Base-by-base conservation (phyloP, 2,113 vertebrate species). In the Periophthalmodon schlosseri region DNA sequence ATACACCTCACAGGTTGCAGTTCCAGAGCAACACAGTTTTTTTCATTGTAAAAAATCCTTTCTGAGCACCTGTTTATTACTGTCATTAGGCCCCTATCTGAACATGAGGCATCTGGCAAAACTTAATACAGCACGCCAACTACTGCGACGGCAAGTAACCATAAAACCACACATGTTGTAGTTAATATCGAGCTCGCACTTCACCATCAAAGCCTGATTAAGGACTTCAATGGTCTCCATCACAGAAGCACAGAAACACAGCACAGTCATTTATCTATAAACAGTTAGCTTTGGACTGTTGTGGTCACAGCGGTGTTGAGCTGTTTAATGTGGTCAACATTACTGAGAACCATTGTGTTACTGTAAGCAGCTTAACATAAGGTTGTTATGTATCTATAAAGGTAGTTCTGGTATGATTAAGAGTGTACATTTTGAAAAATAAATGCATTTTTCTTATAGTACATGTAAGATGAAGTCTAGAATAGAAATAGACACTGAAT, bases 131-230 rank as follows among this genome's bases (percentile, higher is more conserved):
- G 88, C 86, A 83, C 47, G 67, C 85, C 79, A 83, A 86, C 86
- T 85, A 90, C 85, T 87, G 80, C 75, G 76, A 78, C 79, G 79
- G 83, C 83, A 91, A 91, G 88, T 86, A 85, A 87, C 88, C 86
- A 89, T 91, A 91, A 92, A 92, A 91, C 81, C 88, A 72, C 90
- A 89, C 69, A 75, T 89, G 83, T 88, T 89, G 81, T 83, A 81
- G 81, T 87, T 91, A 86, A 90, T 86, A 83, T 83, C 83, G 80
- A 84, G 78, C 85, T 90, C 80, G 79, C 76, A 70, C 71, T 63
- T 24, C 80, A 79, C 75, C 79, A 84, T 90, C 90, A 89, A 87
- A 91, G 89, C 81, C 83, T 88, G 87, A 90, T 91, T 91, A 86
- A 85, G 81, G 88, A 88, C 86, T 89, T 92, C 86, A 92, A 90